A percentile compares a stretch with the other conserved stretches of the same genome.
Evolutionary conservation across 1,140 invertebrate genomes (phyloP).

Genomic region (Apis florea): DNA sequence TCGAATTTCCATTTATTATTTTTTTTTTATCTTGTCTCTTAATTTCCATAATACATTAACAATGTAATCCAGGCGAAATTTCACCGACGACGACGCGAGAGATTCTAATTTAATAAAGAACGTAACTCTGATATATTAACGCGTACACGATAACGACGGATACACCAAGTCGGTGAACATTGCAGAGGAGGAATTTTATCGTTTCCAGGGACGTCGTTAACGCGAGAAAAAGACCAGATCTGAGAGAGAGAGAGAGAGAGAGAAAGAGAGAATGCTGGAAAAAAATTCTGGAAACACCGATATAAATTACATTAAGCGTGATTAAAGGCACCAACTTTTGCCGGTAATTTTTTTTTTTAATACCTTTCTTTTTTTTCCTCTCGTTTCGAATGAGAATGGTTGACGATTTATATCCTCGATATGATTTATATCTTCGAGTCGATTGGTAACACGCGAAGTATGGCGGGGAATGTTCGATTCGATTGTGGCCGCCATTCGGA

Average conservation of each 20-base stretch:
- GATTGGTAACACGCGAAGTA: slow-evolving; percentile 1
- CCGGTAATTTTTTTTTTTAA: slow-evolving; percentile 12
- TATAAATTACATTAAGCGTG: slow-evolving; percentile 19
- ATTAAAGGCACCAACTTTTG: slow-evolving; percentile 14
- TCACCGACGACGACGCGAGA: neutral
- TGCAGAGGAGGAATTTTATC: neutral
- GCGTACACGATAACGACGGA: neutral
- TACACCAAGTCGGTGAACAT: neutral
- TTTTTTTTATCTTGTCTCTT: too few species aligned
- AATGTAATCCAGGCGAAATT: neutral
- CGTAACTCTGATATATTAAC: neutral
- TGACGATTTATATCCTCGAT: slow-evolving; percentile 29
- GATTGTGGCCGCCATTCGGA: neutral
- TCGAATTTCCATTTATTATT: neutral
- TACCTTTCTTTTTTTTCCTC: too few species aligned
- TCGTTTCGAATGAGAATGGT: too few species aligned
- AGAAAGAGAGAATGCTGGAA: neutral
- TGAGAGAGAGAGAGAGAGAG: neutral
- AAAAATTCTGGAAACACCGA: neutral
- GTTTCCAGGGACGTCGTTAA: neutral
- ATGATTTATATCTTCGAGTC: slow-evolving; percentile 26
- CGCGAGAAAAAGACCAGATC: neutral
- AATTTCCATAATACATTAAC: neutral
- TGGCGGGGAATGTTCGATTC: neutral
- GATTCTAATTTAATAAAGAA: neutral